phyloP scores from a whole-genome alignment of 2,888 invertebrate genomes.

The Cancer borealis region DNA sequence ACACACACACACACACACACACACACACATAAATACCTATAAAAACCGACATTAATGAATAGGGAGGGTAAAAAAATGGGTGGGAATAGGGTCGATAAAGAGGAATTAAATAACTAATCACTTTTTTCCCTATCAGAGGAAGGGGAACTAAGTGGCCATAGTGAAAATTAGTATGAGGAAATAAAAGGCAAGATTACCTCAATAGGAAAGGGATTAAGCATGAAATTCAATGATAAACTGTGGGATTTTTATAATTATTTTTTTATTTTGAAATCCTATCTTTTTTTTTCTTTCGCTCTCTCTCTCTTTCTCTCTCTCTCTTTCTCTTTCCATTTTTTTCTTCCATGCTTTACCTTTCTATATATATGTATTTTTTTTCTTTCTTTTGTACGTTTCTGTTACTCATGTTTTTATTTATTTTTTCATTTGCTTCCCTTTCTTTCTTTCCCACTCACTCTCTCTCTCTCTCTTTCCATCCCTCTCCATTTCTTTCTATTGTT shows the following conservation, averaged over 20 bases:
- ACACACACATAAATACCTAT: not conserved
- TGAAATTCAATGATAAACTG: not conserved
- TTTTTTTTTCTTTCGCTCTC: not conserved
- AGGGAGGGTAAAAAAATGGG: not conserved
- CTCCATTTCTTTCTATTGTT: not conserved
- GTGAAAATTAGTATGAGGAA: not conserved
- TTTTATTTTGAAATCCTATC: not conserved
- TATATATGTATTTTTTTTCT: not conserved
- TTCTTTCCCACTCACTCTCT: not conserved
- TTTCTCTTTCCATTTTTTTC: not conserved
- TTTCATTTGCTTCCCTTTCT: not conserved
- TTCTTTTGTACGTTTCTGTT: not conserved
- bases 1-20: constrained; percentile 23
- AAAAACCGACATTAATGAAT: not conserved
- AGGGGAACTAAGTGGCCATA: not conserved
- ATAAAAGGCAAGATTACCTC: not conserved
- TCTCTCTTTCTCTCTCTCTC: not conserved
- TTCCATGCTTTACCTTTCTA: not conserved
- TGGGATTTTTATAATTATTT: not conserved
- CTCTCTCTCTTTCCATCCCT: not conserved
- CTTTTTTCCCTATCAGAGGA: too few species aligned
- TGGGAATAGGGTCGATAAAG: not conserved
- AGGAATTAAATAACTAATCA: not conserved
- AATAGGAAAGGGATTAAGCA: not conserved
- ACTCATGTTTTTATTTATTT: not conserved